Percentiles rank a stretch among this genome's conserved stretches.
These are phyloP conservation scores for Cryptomyrus ogoouensis DNA, from an alignment of 2,113 vertebrate genomes.

Conservation along the genomic window DNA sequence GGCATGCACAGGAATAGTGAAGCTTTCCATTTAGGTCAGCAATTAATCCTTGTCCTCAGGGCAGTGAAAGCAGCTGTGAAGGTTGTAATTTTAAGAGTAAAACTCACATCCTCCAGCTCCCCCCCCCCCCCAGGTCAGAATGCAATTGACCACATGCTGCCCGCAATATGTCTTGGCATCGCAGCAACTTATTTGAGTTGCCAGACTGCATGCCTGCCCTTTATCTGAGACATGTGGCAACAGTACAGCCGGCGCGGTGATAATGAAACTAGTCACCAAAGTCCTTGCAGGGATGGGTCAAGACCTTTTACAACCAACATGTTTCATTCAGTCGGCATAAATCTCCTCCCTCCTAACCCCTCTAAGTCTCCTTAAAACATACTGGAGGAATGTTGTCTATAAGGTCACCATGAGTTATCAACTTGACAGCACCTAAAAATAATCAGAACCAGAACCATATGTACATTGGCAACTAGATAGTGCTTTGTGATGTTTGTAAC, in stretches of 20 bases:
- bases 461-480: neutral
- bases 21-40: neutral
- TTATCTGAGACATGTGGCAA: conserved; percentile 1
- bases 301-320: neutral
- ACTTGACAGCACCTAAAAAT: neutral
- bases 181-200: neutral
- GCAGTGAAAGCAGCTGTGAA: neutral
- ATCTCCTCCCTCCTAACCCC: neutral
- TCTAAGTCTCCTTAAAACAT: neutral
- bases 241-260: neutral
- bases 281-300: neutral
- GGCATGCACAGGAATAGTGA: neutral
- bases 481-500: neutral
- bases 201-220: neutral
- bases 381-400: neutral
- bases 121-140: neutral
- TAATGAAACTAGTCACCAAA: conserved; percentile 2
- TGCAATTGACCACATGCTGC: neutral
- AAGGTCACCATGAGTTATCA: neutral
- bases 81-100: neutral
- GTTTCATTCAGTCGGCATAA: neutral
- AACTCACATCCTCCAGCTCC: neutral
- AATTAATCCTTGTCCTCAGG: neutral
- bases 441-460: neutral
- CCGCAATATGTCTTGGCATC: neutral